A percentile compares a stretch with the other conserved stretches of the same genome.
Evolutionary conservation across 2,888 invertebrate species (phyloP).

Genomic region (Drosophila eohydei): DNA sequence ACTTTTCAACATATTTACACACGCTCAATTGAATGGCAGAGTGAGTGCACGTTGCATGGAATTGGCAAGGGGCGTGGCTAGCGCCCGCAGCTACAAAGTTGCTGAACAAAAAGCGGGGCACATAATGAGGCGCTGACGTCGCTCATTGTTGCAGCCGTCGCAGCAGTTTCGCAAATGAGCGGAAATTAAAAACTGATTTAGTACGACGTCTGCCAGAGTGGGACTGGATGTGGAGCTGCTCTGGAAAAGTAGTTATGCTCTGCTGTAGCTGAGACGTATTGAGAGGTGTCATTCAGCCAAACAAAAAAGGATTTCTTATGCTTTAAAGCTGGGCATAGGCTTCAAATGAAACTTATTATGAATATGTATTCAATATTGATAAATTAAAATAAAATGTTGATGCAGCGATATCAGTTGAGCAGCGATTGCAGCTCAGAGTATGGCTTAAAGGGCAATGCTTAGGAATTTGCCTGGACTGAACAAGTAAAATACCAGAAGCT

Average conservation of each 20-base stretch:
- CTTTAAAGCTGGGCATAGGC: not conserved
- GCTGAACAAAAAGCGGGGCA: constrained; percentile 51
- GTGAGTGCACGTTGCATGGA: constrained; percentile 19
- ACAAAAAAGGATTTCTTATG: not conserved
- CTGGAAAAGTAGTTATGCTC: not conserved
- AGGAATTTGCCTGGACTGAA: no score
- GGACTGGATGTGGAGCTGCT: not conserved
- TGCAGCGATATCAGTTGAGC: no score
- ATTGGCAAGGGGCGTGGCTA: constrained; percentile 4
- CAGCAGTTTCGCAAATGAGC: constrained; percentile 71
- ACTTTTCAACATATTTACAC: constrained; percentile 83
- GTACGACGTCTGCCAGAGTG: constrained; percentile 22
- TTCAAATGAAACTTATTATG: not conserved
- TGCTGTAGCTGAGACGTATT: constrained; percentile 8
- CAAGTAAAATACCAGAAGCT: no score
- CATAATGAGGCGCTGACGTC: constrained; percentile 63
- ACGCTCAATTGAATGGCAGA: constrained; percentile 70
- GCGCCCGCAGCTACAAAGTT: constrained; percentile 59
- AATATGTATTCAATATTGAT: not conserved
- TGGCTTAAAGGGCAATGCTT: no score
- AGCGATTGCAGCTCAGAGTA: no score
- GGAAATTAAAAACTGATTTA: constrained; percentile 78
- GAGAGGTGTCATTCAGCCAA: constrained; percentile 1
- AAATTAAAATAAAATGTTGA: no score
- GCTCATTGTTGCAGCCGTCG: constrained; percentile 50